Conservation (phyloP, 2,113 vertebrate species). For the Pygoscelis antarcticus region DNA sequence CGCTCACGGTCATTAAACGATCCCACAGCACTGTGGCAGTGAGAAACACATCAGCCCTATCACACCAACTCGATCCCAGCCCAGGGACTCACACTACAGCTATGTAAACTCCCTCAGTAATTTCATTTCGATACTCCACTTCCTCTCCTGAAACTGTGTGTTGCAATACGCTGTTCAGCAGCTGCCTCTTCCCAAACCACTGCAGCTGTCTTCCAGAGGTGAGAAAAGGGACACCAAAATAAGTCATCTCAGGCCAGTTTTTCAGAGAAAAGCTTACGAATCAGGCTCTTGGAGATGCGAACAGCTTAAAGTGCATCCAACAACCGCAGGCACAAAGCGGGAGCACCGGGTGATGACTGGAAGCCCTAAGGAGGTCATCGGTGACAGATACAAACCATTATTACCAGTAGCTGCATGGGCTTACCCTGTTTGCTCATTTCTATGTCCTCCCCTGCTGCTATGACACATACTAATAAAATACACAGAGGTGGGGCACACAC, state of each 20-base stretch:
- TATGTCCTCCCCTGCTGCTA: background rate
- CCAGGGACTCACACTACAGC: background rate
- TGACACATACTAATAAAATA: background rate
- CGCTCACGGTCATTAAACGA: fast-evolving
- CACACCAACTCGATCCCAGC: fast-evolving
- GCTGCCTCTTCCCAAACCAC: background rate
- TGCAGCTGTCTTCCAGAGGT: background rate
- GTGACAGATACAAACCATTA: background rate
- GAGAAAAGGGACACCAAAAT: background rate
- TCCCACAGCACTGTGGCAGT: background rate
- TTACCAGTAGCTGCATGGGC: background rate
- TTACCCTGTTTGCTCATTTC: fast-evolving
- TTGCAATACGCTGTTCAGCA: background rate
- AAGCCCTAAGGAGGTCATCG: background rate
- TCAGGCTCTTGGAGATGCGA: fast-evolving
- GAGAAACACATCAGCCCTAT: background rate
- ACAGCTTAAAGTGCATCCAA: background rate
- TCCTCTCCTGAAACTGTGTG: background rate
- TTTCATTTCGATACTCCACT: background rate
- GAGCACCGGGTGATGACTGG: background rate
- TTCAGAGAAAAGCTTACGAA: background rate
- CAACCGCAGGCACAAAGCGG: background rate
- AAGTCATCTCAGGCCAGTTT: background rate
- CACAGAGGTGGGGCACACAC: background rate
- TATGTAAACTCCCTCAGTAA: fast-evolving